These are phyloP conservation scores for Triplophysa tibetana DNA, from an alignment of 2,113 vertebrate species.

Conservation along the genomic window DNA sequence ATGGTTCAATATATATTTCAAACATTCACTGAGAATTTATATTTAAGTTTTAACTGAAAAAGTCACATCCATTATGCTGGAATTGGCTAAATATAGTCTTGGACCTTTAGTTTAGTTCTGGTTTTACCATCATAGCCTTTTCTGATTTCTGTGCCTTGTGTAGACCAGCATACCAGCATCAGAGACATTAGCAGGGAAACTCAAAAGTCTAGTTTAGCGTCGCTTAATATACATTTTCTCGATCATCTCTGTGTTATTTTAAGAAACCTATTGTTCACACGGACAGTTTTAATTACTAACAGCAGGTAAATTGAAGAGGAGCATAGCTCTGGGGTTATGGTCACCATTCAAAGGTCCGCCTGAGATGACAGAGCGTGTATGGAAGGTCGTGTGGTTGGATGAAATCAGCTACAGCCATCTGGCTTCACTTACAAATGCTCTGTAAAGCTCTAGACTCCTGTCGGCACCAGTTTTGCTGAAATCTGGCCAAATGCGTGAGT, in stretches of 20 bases:
- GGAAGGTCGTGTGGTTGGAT: slow-evolving; percentile 15
- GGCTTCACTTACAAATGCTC: slow-evolving; percentile 17
- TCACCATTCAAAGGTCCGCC: not conserved
- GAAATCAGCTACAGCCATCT: slow-evolving; percentile 25
- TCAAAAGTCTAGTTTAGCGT: not conserved
- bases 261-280: not conserved
- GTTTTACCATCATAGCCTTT: no score
- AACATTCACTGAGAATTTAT: no score
- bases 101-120: no score
- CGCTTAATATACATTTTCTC: not conserved
- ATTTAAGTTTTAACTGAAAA: no score
- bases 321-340: not conserved
- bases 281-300: not conserved
- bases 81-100: no score
- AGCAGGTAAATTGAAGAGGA: slow-evolving; percentile 6
- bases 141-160: no score
- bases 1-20: no score
- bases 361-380: not conserved
- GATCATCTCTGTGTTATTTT: not conserved
- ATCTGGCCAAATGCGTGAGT: slow-evolving; percentile 12
- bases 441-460: slow-evolving; percentile 8
- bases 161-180: no score
- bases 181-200: no score
- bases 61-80: no score
- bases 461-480: slow-evolving; percentile 16